Conservation (phyloP, 1,140 invertebrate genomes). For the Drosophila baimaii region DNA sequence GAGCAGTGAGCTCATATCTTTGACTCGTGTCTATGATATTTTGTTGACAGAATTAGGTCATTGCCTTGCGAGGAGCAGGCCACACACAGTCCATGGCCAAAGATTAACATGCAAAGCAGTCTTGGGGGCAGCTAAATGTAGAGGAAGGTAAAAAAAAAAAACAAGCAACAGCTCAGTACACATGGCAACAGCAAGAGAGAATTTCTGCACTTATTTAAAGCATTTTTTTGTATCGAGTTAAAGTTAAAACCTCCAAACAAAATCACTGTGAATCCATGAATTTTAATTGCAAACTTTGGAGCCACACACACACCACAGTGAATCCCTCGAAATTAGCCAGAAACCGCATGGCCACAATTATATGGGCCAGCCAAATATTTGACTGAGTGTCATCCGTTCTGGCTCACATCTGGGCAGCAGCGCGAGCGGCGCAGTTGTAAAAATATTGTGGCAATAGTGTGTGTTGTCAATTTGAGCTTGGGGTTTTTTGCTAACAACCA, state of each 20-base stretch:
- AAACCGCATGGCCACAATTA: slow-evolving; percentile 69
- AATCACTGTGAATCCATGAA: slow-evolving; percentile 35
- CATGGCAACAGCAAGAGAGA: slow-evolving; percentile 15
- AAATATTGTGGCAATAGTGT: slow-evolving; percentile 78
- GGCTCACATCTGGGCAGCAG: slow-evolving; percentile 18
- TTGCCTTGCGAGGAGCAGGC: slow-evolving; percentile 68
- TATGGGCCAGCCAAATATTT: slow-evolving; percentile 74
- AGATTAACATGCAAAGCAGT: slow-evolving; percentile 71
- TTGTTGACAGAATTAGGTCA: slow-evolving; percentile 78
- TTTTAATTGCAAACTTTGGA: slow-evolving; percentile 40
- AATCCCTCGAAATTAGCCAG: slow-evolving; percentile 61
- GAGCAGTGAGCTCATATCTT: slow-evolving; percentile 46
- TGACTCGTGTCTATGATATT: slow-evolving; percentile 64
- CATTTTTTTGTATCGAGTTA: not conserved
- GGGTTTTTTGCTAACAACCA: slow-evolving; percentile 57
- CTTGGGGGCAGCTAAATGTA: slow-evolving; percentile 21
- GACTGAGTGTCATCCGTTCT: slow-evolving; percentile 43
- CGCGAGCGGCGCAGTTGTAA: slow-evolving; percentile 62
- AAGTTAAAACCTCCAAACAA: slow-evolving; percentile 9
- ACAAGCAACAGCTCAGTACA: not conserved
- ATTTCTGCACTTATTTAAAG: not conserved
- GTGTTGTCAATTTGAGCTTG: slow-evolving; percentile 73
- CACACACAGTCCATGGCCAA: slow-evolving; percentile 41
- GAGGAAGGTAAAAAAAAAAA: not conserved
- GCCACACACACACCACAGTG: slow-evolving; percentile 11